Conservation (phyloP, 2,797 vertebrate genomes). For the Alcedo atthis region DNA sequence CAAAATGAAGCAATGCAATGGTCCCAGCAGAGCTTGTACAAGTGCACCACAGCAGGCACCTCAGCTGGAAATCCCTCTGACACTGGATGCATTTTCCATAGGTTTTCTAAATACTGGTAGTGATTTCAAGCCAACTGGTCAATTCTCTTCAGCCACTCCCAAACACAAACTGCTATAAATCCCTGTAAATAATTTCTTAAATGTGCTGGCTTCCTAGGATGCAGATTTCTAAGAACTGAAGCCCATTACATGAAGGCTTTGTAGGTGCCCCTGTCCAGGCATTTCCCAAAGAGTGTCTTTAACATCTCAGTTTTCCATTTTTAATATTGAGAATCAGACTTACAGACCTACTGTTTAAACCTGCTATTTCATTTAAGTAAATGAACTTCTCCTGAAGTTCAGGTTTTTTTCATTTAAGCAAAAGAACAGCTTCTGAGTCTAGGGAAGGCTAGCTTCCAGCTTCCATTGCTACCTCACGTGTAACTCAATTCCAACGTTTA, state of each 20-base stretch:
- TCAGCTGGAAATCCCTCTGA: background rate
- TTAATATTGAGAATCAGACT: background rate
- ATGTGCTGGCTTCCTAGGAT: background rate
- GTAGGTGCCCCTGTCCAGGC: background rate
- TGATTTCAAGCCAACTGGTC: background rate
- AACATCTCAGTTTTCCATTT: background rate
- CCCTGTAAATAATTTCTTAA: background rate
- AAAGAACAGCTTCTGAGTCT: background rate
- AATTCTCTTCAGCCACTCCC: background rate
- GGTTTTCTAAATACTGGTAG: background rate
- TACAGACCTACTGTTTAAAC: background rate
- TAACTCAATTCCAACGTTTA: fast-evolving
- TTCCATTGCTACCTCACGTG: background rate
- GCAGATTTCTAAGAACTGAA: background rate
- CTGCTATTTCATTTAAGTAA: background rate
- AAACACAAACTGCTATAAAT: background rate
- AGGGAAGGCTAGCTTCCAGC: background rate
- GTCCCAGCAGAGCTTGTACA: background rate
- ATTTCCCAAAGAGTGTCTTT: background rate
- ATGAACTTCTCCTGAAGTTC: too few species aligned
- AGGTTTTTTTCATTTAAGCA: background rate
- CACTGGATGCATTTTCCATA: background rate
- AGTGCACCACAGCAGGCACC: background rate
- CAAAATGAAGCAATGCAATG: background rate
- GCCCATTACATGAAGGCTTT: background rate